Evolutionary conservation across 2,797 vertebrate genomes (phyloP), one percentile per base, ranked within the genome.

Genomic region (Acanthurus tractus): DNA sequence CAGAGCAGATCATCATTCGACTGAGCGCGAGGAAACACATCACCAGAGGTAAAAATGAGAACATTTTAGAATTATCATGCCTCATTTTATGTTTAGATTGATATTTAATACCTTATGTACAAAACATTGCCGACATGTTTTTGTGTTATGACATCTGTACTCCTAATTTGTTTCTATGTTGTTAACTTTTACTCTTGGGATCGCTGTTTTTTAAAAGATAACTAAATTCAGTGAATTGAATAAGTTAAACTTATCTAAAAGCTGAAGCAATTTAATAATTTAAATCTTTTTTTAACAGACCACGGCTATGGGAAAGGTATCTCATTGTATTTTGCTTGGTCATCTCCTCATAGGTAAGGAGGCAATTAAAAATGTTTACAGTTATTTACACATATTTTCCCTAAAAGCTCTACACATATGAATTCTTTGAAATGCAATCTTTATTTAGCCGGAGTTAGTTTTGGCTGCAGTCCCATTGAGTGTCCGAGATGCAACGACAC

Each of bases 341-440:
- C 59, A 74, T 56, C 36, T 88, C 7, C 3, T 89, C 36, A 63
- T 50, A 18, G 74, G 89, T 89, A 81, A 86, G 79, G 12, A 68
- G 8, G 13, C 17, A 58, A 36, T 54, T 57, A 29, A 4, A 2
- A 25, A 50, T 50, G 70, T 25, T 40, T 8, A 45, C 6, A 45
- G 5, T 14, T 4, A 49, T 49, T 9, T n/a, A 8, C 17, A 49
- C 4, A 18, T 49, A 9, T 36, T 18, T 40, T 70, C 0, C 36
- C 3, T 36, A 4, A 8, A 17, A 12, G 2, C 52, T 74, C 2
- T 10, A 38, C 14, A 23, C 15, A 34, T 50, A 2, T 4, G 1
- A 10, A 23, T 17, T 8, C 20, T 1, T 20, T 46, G 3, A 1
- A 0, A 53, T 53, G 17, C 8, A 11, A 44, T 46, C 52, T 56